Conservation (phyloP, 2,888 invertebrate species). For the Hipparchia semele region DNA sequence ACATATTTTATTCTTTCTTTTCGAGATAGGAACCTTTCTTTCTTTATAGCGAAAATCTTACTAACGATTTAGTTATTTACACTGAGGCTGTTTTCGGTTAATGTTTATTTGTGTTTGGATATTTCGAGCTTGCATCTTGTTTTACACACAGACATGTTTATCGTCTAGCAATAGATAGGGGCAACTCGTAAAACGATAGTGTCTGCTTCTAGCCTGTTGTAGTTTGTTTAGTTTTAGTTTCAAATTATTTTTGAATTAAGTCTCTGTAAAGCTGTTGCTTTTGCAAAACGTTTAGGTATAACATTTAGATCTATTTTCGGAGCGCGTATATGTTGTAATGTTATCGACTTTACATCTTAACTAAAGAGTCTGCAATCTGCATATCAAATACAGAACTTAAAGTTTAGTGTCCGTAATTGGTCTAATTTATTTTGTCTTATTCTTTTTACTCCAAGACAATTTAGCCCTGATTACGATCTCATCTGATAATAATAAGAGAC, state of each 20-base stretch:
- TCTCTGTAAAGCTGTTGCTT: background rate
- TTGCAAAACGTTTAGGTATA: background rate
- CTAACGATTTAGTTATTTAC: conserved; percentile 27
- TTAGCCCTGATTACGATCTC: no score
- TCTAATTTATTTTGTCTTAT: background rate
- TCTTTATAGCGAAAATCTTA: conserved; percentile 21
- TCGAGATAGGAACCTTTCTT: conserved; percentile 10
- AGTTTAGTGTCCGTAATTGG: background rate
- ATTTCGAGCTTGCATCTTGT: conserved; percentile 66
- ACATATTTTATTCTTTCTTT: background rate
- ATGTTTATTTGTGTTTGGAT: conserved; percentile 64
- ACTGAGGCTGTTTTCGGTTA: conserved; percentile 40
- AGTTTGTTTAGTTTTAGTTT: conserved; percentile 56
- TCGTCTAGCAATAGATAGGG: conserved; percentile 60
- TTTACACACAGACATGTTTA: conserved; percentile 71
- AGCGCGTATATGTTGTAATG: background rate
- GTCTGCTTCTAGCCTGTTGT: conserved; percentile 57
- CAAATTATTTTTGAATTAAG: conserved; percentile 20
- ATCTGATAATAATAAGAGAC: no score
- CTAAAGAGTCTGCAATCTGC: no score
- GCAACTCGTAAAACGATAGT: conserved; percentile 65
- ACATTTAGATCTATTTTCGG: background rate
- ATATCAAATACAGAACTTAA: no score
- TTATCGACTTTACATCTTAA: no score
- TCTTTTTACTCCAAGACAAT: no score